Evolutionary conservation across 2,113 vertebrate species (phyloP).

Genomic region (Panthera tigris): DNA sequence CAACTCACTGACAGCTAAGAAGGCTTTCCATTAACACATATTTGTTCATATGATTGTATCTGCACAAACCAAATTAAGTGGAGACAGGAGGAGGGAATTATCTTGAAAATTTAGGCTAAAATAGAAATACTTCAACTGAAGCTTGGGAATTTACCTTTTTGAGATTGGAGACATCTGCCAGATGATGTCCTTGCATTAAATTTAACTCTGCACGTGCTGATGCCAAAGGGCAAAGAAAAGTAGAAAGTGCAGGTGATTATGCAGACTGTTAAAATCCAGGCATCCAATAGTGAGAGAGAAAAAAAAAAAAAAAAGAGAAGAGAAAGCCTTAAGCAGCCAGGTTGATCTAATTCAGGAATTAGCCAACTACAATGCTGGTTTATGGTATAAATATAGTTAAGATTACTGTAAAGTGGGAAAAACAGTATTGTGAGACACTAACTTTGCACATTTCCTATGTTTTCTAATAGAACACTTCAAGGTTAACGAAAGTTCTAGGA

Average conservation of each 20-base stretch:
- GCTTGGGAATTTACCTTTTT: slow-evolving; percentile 57
- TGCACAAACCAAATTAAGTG: slow-evolving; percentile 49
- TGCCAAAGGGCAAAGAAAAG: slow-evolving; percentile 36
- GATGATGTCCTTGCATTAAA: slow-evolving; percentile 49
- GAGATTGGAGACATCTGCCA: slow-evolving; percentile 50
- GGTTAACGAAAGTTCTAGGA: neutral
- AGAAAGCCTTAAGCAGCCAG: neutral
- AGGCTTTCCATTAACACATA: neutral
- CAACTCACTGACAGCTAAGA: slow-evolving; percentile 25
- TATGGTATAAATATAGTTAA: neutral
- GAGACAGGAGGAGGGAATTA: slow-evolving; percentile 52
- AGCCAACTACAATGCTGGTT: neutral
- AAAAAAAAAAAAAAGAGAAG: neutral
- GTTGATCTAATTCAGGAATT: neutral
- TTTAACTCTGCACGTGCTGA: neutral
- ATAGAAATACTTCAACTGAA: slow-evolving; percentile 29
- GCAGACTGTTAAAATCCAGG: neutral
- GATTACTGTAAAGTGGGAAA: neutral
- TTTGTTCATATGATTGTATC: slow-evolving; percentile 64
- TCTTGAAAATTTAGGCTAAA: slow-evolving; percentile 53
- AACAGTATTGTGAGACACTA: neutral
- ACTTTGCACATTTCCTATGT: neutral
- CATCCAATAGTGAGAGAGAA: neutral
- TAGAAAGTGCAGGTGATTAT: slow-evolving; percentile 27
- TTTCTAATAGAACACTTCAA: neutral